Evolutionary conservation across 2,888 invertebrate genomes (phyloP), one percentile per base, ranked within the genome.

Genomic region (Zygothrica quintamaculata): DNA sequence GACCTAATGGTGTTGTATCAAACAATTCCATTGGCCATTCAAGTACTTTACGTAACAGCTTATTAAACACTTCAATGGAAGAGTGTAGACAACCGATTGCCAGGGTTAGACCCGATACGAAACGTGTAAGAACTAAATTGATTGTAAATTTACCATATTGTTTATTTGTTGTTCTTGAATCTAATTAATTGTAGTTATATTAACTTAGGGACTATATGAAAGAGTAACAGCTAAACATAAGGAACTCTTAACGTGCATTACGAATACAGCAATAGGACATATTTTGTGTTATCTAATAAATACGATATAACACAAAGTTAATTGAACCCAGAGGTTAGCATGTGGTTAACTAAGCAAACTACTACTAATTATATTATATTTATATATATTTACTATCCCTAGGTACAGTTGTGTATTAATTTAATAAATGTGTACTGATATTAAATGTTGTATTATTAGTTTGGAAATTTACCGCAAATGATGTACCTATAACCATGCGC

Each of bases 1-100:
- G 92, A 89, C 96, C 96, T 73, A 93, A 81, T 39, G 96, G 96
- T 53, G 96, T 96, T 79, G 94, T 94, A 91, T 96, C 96, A 92
- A 95, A 96, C 92, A 95, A 94, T 88, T 93, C 93, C 92, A 95
- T 93, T 53, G 95, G 95, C 86, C 94, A 93, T 88, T 92, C 92
- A 74, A 96, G 89, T 71, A 95, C 92, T 87, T 93, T 93, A 55
- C 88, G 82, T 87, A 96, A 91, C 89, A 96, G 91, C 43, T 90
- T 88, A 68, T 90, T 89, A 92, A 95, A 94, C 88, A 94, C 91
- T 50, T 91, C 87, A 86, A 89, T 90, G 82, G 96, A 94, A 76
- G 95, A 96, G 75, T 89, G 84, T 29, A 91, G 75, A 71, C 89
- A 90, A 81, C 92, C 92, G 70, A 92, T 55, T 61, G 91, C 91